Base-by-base conservation (phyloP, 2,888 invertebrate species). In the Molanna angustata region DNA sequence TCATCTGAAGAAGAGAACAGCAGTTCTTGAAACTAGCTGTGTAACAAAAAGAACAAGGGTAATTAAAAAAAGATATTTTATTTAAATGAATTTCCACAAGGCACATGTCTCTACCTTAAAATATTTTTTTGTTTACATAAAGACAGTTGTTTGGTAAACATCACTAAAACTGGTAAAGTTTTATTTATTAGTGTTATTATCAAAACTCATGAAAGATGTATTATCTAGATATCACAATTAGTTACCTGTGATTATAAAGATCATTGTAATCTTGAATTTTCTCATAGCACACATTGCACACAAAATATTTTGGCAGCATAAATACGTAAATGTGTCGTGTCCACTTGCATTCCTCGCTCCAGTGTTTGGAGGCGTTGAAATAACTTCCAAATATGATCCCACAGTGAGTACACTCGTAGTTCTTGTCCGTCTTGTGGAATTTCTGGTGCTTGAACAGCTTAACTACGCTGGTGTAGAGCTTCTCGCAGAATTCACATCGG, bases 321-420 rank as follows among this genome's bases (percentile, higher is more conserved):
- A 77, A 76, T 54, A 62, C 67, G 54, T 76, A 75, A 56, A 65
- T 68, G 53, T 65, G 63, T 58, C 69, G 69, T 35, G 72, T 56
- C 74, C 75, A 76, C 20, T 69, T 67, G 57, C 77, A 77, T 18
- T 64, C 45, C 2, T 31, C 21, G 9, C 65, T 49, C 75, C 76
- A 77, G 58, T 77, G 77, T 47, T 71, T 69, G 59, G 74, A 71
- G 14, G 72, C 75, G 40, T 60, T 62, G 62, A 69, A 72, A 58
- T 71, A 76, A 17, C 72, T 73, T 11, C 62, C 49, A 61, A 77
- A 77, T 33, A 65, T 59, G 40, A 68, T 64, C 52, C 66, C 65
- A 57, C 77, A 77, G 57, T 80, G 78, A 52, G 74, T 74, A 64
- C 87, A 87, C 64, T 82, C 79, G 67, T 84, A 85, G 64, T 83